Evolutionary conservation across 2,113 vertebrate genomes (phyloP), one percentile per base, ranked within the genome.

Genomic region (Sminthopsis crassicaudata): DNA sequence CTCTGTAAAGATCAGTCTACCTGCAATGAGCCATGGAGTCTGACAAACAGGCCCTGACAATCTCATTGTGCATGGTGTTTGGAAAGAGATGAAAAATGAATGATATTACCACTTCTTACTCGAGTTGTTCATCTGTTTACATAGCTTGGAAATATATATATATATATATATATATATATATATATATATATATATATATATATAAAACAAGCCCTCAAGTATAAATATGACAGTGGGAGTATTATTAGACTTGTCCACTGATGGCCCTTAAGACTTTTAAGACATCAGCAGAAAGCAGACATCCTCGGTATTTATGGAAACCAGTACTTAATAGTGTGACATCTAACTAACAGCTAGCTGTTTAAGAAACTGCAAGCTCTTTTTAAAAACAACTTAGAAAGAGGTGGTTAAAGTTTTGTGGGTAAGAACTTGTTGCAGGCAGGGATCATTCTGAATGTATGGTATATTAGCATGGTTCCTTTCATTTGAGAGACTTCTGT

Each of bases 161-260:
- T 36, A 67, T 88, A 91, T 94, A 94, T 97, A 76, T 36, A 67
- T 88, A 91, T 94, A 94, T 97, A 76, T 36, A 67, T 88, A 91
- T 94, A 94, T 97, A 76, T 36, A 67, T 88, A 91, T 94, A 94
- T 97, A 76, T 36, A 67, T 88, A 91, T 94, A n/a, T n/a, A n/a
- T n/a, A n/a, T n/a, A n/a, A n/a, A 98, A 98, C 53, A 96, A 97
- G 94, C 96, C 92, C 93, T 97, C 88, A 84, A 94, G 89, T 54
- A 93, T 94, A 97, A 98, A 93, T 36, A 91, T 36, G 94, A 93
- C 57, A 89, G 92, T 30, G 89, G 11, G 90, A 27, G 0, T 96
- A 97, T 92, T 97, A 94, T 91, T 95, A 97, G 91, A 46, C 2
- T 60, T 90, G 93, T 96, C 24, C 67, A 51, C 92, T 90, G 95